Conservation (phyloP, 2,797 vertebrate genomes). For the Acrossocheilus wenchowensis region DNA sequence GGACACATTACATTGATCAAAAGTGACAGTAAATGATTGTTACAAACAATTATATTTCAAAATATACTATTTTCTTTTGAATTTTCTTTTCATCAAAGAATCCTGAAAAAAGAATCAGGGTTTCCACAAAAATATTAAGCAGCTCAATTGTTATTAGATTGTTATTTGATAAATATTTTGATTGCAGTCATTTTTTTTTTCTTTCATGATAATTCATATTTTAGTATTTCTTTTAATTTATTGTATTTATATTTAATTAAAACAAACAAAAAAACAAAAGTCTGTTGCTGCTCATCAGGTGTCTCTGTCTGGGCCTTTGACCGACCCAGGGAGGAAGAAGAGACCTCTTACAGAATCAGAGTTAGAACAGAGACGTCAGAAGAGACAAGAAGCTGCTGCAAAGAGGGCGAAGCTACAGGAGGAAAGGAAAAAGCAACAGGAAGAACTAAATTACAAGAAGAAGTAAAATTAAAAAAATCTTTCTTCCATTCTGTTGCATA, state of each 20-base stretch:
- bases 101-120: background rate
- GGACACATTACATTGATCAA: background rate
- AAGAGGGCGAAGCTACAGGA: slow-evolving; percentile 84
- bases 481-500: background rate
- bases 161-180: background rate
- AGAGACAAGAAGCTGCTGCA: slow-evolving; percentile 80
- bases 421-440: slow-evolving; percentile 77
- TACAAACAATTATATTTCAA: background rate
- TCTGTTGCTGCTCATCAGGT: slow-evolving; percentile 63
- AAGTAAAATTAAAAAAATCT: slow-evolving; percentile 74
- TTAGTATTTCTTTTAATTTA: background rate
- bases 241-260: background rate
- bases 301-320: slow-evolving; percentile 70
- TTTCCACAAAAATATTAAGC: too few relatives aligned
- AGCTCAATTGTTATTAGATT: background rate
- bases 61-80: background rate
- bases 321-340: slow-evolving; percentile 75
- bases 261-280: background rate
- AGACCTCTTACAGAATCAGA: slow-evolving; percentile 80
- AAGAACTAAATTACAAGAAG: slow-evolving; percentile 83
- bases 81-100: background rate
- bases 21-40: background rate
- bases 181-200: background rate
- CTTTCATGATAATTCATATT: background rate
- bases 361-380: slow-evolving; percentile 77